Percentiles rank a stretch among this genome's conserved stretches.
Evolutionary conservation across 1,140 invertebrate species (phyloP).

Genomic region (Orussus abietinus): DNA sequence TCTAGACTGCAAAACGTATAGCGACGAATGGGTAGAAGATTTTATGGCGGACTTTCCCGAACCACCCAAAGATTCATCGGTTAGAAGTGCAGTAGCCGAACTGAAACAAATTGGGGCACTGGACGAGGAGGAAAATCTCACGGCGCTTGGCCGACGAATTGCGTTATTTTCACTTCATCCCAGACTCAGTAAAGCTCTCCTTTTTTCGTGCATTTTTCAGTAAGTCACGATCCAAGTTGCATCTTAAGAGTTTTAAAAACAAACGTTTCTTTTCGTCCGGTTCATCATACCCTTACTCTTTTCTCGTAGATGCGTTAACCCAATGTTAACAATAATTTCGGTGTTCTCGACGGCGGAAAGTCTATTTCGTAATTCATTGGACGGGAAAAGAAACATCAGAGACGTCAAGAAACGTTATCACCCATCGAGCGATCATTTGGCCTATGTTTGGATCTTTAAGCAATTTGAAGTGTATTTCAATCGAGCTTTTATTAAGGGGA

Average conservation of each 20-base stretch:
- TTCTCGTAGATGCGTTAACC: constrained; percentile 45
- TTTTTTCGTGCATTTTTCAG: constrained; percentile 55
- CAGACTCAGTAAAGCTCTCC: constrained; percentile 54
- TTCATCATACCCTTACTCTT: neutral
- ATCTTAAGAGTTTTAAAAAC: too few relatives aligned
- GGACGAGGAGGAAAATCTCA: constrained; percentile 56
- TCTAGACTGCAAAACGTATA: constrained; percentile 58
- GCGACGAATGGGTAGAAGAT: constrained; percentile 47
- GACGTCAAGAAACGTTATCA: constrained; percentile 51
- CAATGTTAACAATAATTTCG: constrained; percentile 41
- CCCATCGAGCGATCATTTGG: constrained; percentile 55
- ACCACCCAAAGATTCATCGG: constrained; percentile 49
- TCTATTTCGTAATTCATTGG: constrained; percentile 32
- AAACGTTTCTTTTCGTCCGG: too few relatives aligned
- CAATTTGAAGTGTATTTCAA: constrained; percentile 42
- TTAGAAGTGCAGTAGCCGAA: constrained; percentile 53
- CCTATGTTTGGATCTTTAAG: constrained; percentile 51
- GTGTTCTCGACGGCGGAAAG: constrained; percentile 31
- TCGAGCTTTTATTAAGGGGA: constrained; percentile 20
- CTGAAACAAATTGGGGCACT: constrained; percentile 56
- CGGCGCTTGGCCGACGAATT: constrained; percentile 56
- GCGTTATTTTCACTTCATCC: constrained; percentile 55
- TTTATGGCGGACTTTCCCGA: constrained; percentile 58
- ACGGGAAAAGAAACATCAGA: constrained; percentile 39
- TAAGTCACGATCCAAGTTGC: too few relatives aligned